Base-by-base conservation (phyloP, 2,888 invertebrate species). In the Raillietiella orientalis region DNA sequence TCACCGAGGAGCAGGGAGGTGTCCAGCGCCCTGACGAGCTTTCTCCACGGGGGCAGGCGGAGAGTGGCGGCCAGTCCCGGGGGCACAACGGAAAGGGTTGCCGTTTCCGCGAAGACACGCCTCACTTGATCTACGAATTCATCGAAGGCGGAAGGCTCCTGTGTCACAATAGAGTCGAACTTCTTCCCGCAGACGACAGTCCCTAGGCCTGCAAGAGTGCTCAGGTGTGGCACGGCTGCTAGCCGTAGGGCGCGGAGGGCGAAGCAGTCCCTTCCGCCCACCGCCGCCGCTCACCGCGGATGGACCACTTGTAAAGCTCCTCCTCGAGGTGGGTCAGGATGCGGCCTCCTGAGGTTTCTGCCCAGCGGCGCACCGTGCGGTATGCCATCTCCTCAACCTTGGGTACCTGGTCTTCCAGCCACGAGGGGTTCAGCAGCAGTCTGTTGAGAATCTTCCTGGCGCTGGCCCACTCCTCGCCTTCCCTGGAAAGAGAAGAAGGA, bases 391-490 rank as follows among this genome's bases (percentile, higher is more conserved):
- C 43, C 32, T 51, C 47, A 32, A 56, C 54, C 13, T 63, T 55
- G 4, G 40, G 41, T 30, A 54, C 47, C 39, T 70, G 51, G 51
- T 59, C 58, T 10, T 41, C 39, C 26, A 55, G 48, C 25, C 55
- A 44, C 37, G 59, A 54, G 8, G 63, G 59, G 41, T 56, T 56
- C 8, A 77, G 49, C 35, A 79, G 46, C 33, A 64, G 46, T 39
- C 58, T 61, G 45, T 74, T 77, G 49, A 75, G 53, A 32, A 64
- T 53, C 36, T 60, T 56, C 20, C 79, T 54, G 39, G 62, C 60
- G 24, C 53, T 45, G 30, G 61, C 45, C 79, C 79, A 79, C 42
- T 75, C 70, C 28, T 62, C 58, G 1, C 69, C 75, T 36, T 75
- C 54, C 58, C 58, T 59, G 35, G 19, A 34, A 34, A 28, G n/a